Conservation (phyloP, 1,140 invertebrate species). For the Carposina sasakii region DNA sequence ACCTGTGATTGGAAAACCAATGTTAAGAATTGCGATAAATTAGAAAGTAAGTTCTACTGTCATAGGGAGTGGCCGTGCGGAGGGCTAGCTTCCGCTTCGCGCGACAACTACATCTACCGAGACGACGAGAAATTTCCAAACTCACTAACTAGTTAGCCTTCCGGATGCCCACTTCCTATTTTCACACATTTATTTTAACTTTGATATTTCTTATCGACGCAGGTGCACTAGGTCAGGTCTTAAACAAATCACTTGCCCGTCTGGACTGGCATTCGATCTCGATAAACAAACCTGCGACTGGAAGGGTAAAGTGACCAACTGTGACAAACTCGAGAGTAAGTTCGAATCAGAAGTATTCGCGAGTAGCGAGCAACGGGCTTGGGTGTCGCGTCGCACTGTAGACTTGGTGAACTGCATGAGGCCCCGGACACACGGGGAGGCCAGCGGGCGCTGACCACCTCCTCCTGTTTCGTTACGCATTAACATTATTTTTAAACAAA, state of each 20-base stretch:
- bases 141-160: constrained; percentile 38
- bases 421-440: constrained; percentile 50
- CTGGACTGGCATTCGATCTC: constrained; percentile 96
- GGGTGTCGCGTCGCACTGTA: constrained; percentile 69
- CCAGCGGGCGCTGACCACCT: constrained; percentile 28
- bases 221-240: constrained; percentile 94
- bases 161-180: constrained; percentile 54
- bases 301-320: constrained; percentile 97
- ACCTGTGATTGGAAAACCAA: constrained; percentile 97
- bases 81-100: constrained; percentile 47
- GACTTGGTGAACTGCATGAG: constrained; percentile 66
- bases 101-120: background rate
- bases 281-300: constrained; percentile 98
- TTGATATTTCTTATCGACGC: constrained; percentile 67
- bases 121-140: background rate
- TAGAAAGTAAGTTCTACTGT: constrained; percentile 88
- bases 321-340: constrained; percentile 97
- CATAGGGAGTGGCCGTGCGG: constrained; percentile 54
- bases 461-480: constrained; percentile 33
- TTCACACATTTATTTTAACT: constrained; percentile 48
- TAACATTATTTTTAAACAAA: constrained; percentile 29
- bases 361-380: constrained; percentile 66
- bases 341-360: constrained; percentile 72
- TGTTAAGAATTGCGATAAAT: constrained; percentile 94
- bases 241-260: constrained; percentile 95